Evolutionary conservation across 2,888 invertebrate genomes (phyloP).

Genomic region (Cyrtodaria siliqua): DNA sequence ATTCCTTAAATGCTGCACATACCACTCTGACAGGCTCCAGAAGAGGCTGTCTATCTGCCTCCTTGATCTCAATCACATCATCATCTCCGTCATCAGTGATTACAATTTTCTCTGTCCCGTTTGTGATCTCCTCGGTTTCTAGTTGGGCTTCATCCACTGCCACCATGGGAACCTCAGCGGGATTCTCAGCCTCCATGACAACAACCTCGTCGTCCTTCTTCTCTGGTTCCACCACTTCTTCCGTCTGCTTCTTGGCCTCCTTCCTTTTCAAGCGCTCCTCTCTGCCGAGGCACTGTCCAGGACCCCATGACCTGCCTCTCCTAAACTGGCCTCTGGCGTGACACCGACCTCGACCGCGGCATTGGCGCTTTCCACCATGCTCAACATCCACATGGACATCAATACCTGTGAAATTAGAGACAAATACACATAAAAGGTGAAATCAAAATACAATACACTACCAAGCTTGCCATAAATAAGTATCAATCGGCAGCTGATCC

Average conservation of each 20-base stretch:
- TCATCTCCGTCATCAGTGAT: constrained; percentile 15
- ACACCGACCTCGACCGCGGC: constrained; percentile 13
- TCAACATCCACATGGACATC: constrained; percentile 85
- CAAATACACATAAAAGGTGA: too few species aligned
- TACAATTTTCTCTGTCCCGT: constrained; percentile 29
- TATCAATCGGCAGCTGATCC: too few species aligned
- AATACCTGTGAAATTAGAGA: constrained; percentile 80
- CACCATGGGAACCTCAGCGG: neutral
- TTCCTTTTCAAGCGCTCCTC: constrained; percentile 24
- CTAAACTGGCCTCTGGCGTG: constrained; percentile 10
- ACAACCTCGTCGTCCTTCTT: constrained; percentile 10
- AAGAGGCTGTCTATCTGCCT: constrained; percentile 13
- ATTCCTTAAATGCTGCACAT: too few species aligned
- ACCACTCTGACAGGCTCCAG: constrained; percentile 29
- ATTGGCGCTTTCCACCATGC: constrained; percentile 54
- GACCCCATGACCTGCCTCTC: constrained; percentile 24
- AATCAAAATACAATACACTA: too few species aligned
- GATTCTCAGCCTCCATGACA: constrained; percentile 19
- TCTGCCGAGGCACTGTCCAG: neutral
- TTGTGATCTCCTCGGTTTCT: constrained; percentile 19
- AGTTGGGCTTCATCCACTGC: neutral
- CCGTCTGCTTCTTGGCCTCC: constrained; percentile 11
- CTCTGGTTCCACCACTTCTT: neutral
- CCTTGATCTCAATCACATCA: constrained; percentile 12
- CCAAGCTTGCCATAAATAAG: too few species aligned